Base-by-base conservation (phyloP, 2,797 vertebrate species). In the Sciurus carolinensis region DNA sequence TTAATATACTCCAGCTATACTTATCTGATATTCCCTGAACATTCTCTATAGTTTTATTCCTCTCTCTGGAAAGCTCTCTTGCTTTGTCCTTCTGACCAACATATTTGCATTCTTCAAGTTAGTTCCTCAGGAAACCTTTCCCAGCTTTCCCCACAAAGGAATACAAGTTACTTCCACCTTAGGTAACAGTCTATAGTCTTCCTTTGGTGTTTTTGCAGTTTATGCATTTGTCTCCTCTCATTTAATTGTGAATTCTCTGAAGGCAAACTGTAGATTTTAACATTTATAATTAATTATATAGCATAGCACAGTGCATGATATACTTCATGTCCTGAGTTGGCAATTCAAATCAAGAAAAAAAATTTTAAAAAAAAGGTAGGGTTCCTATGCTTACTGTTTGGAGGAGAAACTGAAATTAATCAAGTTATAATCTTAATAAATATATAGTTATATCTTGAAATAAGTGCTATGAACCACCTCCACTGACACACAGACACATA, bases 211-310 rank as follows among this genome's bases (percentile, higher is more conserved):
- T 44, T 93, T 44, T 88, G 33, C 26, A 84, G 14, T 85, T 57
- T 28, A 44, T 17, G 33, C 15, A 36, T 42, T 36, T 91, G 24
- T 89, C 73, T 88, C 30, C 42, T 59, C 14, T 91, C 36, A 69
- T n/a, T 87, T 62, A 76, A 85, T 7, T 50, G n/a, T 83, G 59
- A 75, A 8, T 24, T 93, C 39, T 42, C 73, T 86, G 39, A 90
- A 88, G 36, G 52, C 77, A 95, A 72, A 71, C 33, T 39, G 1
- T 47, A 71, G 59, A 85, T 84, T 36, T 93, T 79, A 79, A 90
- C 69, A n/a, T 72, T 69, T 64, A 81, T 80, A 71, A 88, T 87
- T 44, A 54, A 91, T 87, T 42, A 52, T 52, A 59, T 6, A 59
- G 26, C 28, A 64, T 1, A 87, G 44, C 71, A 28, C 72, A 62